Evolutionary conservation across 2,797 vertebrate species (phyloP).

Genomic region (Poecile montanus): DNA sequence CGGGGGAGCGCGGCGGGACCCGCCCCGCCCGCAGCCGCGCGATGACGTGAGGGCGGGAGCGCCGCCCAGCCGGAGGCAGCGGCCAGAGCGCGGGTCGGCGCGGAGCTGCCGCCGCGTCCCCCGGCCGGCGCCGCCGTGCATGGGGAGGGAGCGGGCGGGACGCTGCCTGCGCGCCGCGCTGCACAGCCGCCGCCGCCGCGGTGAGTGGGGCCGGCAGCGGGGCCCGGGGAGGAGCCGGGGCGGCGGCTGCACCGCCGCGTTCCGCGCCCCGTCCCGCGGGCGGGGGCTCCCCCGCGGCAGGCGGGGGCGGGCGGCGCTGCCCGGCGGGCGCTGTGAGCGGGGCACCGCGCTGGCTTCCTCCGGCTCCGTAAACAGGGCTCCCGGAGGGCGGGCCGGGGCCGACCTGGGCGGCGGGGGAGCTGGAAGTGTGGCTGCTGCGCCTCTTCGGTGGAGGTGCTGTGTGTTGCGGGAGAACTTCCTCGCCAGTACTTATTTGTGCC

Average conservation of each 20-base stretch:
- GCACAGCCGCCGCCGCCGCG: background rate
- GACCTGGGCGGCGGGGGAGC: background rate
- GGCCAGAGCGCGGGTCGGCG: background rate
- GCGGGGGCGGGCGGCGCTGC: background rate
- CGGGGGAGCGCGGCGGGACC: background rate
- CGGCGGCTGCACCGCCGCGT: background rate
- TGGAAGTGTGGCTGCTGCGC: background rate
- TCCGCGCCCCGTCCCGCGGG: background rate
- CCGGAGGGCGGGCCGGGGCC: background rate
- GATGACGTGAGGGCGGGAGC: background rate
- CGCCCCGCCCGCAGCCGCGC: background rate
- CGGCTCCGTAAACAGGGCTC: background rate
- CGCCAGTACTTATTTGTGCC: background rate
- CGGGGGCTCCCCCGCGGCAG: background rate
- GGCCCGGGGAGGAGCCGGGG: background rate
- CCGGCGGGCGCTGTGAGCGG: background rate
- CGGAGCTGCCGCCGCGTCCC: background rate
- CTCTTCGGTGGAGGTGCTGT: background rate
- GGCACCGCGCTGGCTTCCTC: background rate
- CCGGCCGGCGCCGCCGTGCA: background rate
- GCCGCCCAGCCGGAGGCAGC: background rate
- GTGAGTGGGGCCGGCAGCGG: background rate
- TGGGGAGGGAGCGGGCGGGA: background rate
- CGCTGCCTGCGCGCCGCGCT: background rate
- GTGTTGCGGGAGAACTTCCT: background rate